Conservation (phyloP, 2,888 invertebrate genomes). For the Hylaea fasciaria region DNA sequence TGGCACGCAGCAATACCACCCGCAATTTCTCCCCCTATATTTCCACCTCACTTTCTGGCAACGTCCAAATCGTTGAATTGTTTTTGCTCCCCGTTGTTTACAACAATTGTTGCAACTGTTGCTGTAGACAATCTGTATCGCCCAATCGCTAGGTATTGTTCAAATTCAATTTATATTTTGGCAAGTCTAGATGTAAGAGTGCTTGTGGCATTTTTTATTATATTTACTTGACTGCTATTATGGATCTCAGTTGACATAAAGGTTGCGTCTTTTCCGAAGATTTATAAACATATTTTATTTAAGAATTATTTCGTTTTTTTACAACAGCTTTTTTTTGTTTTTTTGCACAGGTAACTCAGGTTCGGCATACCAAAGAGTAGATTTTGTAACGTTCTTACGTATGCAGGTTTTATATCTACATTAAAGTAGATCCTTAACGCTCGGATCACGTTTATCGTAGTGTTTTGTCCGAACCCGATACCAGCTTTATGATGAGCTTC, state of each 20-base stretch:
- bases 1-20: neutral
- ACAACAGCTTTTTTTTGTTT: too few relatives aligned
- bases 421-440: slow-evolving; percentile 11
- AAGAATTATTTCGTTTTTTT: too few relatives aligned
- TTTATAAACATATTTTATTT: too few relatives aligned
- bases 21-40: slow-evolving; percentile 36
- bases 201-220: slow-evolving; percentile 5
- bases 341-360: too few relatives aligned
- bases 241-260: too few relatives aligned
- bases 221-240: too few relatives aligned
- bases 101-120: slow-evolving; percentile 59
- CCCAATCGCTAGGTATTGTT: slow-evolving; percentile 25
- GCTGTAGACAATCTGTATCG: slow-evolving; percentile 43
- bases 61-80: slow-evolving; percentile 56
- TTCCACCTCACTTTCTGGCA: slow-evolving; percentile 55
- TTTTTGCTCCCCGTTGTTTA: slow-evolving; percentile 65
- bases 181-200: slow-evolving; percentile 8
- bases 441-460: slow-evolving; percentile 43
- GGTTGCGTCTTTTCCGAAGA: too few relatives aligned
- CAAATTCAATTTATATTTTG: slow-evolving; percentile 25
- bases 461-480: slow-evolving; percentile 58
- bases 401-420: neutral
- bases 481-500: slow-evolving; percentile 57
- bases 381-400: neutral
- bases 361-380: neutral